phyloP scores from a whole-genome alignment of 2,888 invertebrate species.

The Tachystola acroxantha region DNA sequence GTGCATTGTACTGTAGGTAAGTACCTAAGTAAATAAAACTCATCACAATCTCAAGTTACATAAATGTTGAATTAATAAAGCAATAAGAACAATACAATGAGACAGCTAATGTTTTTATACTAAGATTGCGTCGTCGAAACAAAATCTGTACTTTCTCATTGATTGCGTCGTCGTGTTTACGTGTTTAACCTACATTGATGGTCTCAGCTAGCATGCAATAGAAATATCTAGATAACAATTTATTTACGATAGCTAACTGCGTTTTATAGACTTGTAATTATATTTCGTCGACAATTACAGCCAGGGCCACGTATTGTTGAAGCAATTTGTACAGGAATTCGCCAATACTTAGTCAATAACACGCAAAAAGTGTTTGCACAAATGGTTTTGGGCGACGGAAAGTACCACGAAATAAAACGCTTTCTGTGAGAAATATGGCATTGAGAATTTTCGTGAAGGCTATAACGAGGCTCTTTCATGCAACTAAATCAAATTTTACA shows the following conservation, averaged over 20 bases:
- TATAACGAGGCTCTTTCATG: slow-evolving; percentile 6
- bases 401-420: slow-evolving; percentile 7
- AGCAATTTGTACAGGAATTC: background rate
- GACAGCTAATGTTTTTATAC: too few relatives aligned
- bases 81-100: too few relatives aligned
- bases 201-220: background rate
- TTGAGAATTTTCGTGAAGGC: background rate
- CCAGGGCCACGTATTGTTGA: background rate
- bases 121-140: background rate
- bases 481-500: slow-evolving; percentile 24
- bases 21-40: too few relatives aligned
- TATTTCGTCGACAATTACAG: background rate
- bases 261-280: background rate
- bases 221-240: background rate
- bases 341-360: background rate
- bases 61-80: too few relatives aligned
- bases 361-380: slow-evolving; percentile 12
- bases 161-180: slow-evolving; percentile 1
- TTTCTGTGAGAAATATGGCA: background rate
- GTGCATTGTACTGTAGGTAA: too few relatives aligned
- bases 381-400: slow-evolving; percentile 11
- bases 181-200: slow-evolving; percentile 1
- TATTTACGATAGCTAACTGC: background rate
- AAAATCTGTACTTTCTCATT: slow-evolving; percentile 4
- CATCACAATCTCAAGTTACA: too few relatives aligned